Evolutionary conservation across 2,797 vertebrate genomes (phyloP).

Genomic region (Adelosebastes latens): DNA sequence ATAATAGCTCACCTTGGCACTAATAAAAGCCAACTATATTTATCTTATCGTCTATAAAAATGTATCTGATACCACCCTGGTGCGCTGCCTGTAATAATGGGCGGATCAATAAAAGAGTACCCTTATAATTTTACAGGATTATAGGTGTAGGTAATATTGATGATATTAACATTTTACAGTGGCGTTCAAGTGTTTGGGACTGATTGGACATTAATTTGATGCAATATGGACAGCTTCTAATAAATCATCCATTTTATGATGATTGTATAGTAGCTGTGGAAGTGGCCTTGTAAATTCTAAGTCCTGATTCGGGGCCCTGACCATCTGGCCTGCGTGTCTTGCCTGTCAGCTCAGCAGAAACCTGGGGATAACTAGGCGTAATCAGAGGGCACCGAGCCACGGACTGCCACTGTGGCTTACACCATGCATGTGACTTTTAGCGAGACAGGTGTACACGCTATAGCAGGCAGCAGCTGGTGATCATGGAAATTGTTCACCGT

Average conservation of each 20-base stretch:
- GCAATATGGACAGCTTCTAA: conserved; percentile 25
- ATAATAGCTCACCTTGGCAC: conserved; percentile 14
- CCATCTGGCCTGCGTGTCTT: conserved; percentile 75
- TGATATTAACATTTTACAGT: conserved; percentile 10
- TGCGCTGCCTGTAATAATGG: neutral
- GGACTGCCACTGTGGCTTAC: conserved; percentile 68
- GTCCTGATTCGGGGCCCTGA: conserved; percentile 43
- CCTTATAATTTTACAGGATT: conserved; percentile 8
- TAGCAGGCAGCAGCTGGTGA: conserved; percentile 76
- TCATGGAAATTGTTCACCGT: conserved; percentile 58
- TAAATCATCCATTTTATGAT: conserved; percentile 66
- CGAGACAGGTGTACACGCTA: conserved; percentile 68
- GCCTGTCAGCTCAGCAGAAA: conserved; percentile 73
- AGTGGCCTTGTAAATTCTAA: conserved; percentile 65
- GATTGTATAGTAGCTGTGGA: conserved; percentile 51
- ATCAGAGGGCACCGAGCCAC: conserved; percentile 71
- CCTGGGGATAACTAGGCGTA: conserved; percentile 70
- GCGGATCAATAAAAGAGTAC: conserved; percentile 14
- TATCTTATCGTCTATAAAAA: conserved; percentile 36
- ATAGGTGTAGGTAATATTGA: neutral
- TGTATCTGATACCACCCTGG: conserved; percentile 6
- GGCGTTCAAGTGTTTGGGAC: conserved; percentile 13
- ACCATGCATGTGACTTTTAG: conserved; percentile 61
- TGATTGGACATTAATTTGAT: conserved; percentile 38
- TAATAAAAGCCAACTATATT: conserved; percentile 25